Base-by-base conservation (phyloP, 2,888 invertebrate species). In the Colletes collaris region DNA sequence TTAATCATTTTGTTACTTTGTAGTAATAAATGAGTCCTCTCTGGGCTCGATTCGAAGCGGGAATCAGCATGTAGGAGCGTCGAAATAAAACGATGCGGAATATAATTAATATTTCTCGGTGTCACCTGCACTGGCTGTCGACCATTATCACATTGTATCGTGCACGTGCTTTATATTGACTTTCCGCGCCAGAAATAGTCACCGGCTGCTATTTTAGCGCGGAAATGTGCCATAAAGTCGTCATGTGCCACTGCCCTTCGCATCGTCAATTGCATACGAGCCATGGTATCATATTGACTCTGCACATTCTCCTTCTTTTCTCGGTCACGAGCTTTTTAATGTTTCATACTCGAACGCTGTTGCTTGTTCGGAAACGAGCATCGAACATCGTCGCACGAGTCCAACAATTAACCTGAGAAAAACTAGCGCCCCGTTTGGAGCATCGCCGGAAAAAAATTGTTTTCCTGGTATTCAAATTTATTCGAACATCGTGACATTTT, bases 111-210 rank as follows among this genome's bases (percentile, higher is more conserved):
- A 56, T 35, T 63, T 55, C 46, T 19, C 40, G 27, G 27, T 74
- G 74, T 68, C 68, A 68, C 56, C 60, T 40, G 68, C 44, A 46
- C 50, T 19, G 37, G 0, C n/a, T 16, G 52, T 13, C 60, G 13
- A 4, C 13, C 16, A 62, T 44, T 67, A 73, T 67, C 49, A 46
- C 19, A 27, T 56, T 50, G 62, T 50, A 27, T 16, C 60, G 19
- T 16, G 46, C 72, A 49, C 46, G 72, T 50, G 53, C 60, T 75
- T 60, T 60, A 53, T 53, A 75, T 78, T 75, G 55, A 69, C 59
- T 56, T 65, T 35, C 55, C 4, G 40, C n/a, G 63, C 19, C 60
- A 65, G 69, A 78, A 78, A 78, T 78, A 69, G 69, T 56, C 40
- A 4, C 16, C 10, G 55, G 40, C 7, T 52, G 66, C 66, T 56